phyloP scores from a whole-genome alignment of 2,797 vertebrate genomes.

The Kryptopterus vitreolus region DNA sequence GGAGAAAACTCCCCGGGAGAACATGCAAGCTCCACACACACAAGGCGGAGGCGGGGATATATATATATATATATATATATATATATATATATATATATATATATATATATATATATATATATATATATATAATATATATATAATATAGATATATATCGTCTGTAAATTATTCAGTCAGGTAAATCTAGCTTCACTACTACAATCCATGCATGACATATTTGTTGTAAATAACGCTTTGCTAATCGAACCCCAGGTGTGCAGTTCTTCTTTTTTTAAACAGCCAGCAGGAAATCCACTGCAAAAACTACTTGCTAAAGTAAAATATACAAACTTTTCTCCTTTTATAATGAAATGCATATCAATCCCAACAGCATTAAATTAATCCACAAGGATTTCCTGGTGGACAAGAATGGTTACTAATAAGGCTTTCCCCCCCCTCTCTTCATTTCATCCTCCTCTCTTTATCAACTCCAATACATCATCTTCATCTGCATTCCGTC shows the following conservation, averaged over 20 bases:
- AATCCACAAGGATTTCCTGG: constrained; percentile 27
- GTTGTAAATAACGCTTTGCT: not conserved
- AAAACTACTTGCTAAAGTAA: too few relatives aligned
- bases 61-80: not conserved
- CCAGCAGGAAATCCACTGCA: not conserved
- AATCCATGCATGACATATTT: not conserved
- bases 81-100: too few relatives aligned
- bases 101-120: too few relatives aligned
- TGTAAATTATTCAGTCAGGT: not conserved
- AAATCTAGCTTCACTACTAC: not conserved
- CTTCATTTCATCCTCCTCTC: not conserved
- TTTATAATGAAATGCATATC: constrained; percentile 36
- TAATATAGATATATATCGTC: too few relatives aligned
- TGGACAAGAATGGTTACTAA: constrained; percentile 26
- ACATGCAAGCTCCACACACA: too few relatives aligned
- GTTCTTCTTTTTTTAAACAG: not conserved
- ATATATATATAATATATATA: too few relatives aligned
- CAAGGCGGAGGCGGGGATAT: too few relatives aligned
- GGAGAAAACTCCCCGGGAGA: too few relatives aligned
- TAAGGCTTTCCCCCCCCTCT: constrained; percentile 13
- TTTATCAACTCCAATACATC: constrained; percentile 34
- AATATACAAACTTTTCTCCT: too few relatives aligned
- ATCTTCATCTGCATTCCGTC: constrained; percentile 24
- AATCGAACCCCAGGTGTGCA: not conserved
- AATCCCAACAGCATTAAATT: constrained; percentile 11